Evolutionary conservation across 2,888 invertebrate species (phyloP), one percentile per base, ranked within the genome.

Genomic region (Hypomecis punctinalis): DNA sequence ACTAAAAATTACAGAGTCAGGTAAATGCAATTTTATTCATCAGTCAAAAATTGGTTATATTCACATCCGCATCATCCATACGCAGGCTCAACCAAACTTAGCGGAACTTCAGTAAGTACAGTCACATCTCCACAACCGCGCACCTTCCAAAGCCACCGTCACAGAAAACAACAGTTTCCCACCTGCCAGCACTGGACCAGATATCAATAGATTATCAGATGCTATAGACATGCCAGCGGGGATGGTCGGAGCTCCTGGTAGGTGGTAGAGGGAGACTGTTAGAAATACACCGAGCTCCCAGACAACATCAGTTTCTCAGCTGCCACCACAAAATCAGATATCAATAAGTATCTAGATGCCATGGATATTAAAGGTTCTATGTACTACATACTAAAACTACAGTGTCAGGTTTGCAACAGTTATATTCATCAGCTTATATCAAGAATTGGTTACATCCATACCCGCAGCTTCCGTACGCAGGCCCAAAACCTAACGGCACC

Each of bases 131-230:
- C 63, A 49, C 71, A 67, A 0, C 52, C 65, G 43, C 0, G 69
- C 58, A 0, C 83, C 84, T 64, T 82, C 80, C 37, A 83, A 54
- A 6, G 66, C 69, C 2, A 79, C 78, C 0, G 79, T 63, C 5
- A 76, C 75, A 0, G 78, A 52, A 42, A 79, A 76, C 0, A 80
- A 81, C 60, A 80, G 56, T 43, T 74, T 73, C 0, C 80, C 82
- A 37, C 70, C 62, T 0, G 79, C 76, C 0, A 58, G 13, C 5
- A 77, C 56, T 3, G 71, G 67, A 0, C 80, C 80, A 7, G 76
- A 55, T 10, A 72, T 73, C 6, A 71, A 36, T 42, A 73, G 35
- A 45, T 77, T 73, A 5, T 78, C 76, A 5, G 77, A 70, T 1
- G 59, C 63, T 7, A 77, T 67, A 8, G 63, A 62, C 36, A 76